Percentiles rank a stretch among this genome's conserved stretches.
These are phyloP conservation scores for Plectropomus leopardus DNA, from an alignment of 2,113 vertebrate genomes.

Conservation along the genomic window DNA sequence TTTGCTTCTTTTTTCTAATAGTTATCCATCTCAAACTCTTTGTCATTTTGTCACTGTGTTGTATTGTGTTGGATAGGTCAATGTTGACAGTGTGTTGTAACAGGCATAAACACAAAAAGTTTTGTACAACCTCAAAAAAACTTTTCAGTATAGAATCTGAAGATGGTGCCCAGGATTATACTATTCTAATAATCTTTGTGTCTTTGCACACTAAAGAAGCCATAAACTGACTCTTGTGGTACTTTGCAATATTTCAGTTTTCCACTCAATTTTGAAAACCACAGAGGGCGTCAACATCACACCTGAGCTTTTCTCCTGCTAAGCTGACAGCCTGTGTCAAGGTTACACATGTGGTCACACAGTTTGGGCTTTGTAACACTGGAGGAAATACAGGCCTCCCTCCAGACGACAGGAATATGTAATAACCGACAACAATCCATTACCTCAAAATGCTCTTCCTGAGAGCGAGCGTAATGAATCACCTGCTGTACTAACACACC, in stretches of 20 bases:
- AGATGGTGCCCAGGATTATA: too few relatives aligned
- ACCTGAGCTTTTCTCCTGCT: slow-evolving; percentile 16
- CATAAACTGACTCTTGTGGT: too few relatives aligned
- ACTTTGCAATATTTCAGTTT: not conserved
- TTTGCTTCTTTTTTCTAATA: too few relatives aligned
- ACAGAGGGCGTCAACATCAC: not conserved
- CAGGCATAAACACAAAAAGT: too few relatives aligned
- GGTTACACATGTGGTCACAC: not conserved
- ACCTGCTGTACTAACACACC: slow-evolving; percentile 29
- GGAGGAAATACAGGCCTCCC: slow-evolving; percentile 23
- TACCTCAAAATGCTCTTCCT: slow-evolving; percentile 43
- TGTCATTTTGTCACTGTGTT: too few relatives aligned
- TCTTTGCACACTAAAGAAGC: too few relatives aligned
- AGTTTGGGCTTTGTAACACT: slow-evolving; percentile 7
- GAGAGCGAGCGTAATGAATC: slow-evolving; percentile 25
- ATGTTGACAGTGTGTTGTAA: too few relatives aligned
- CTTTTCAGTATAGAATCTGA: too few relatives aligned
- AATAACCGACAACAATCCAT: slow-evolving; percentile 47
- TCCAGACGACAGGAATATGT: slow-evolving; percentile 23
- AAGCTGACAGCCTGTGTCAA: not conserved
- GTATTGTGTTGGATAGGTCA: too few relatives aligned
- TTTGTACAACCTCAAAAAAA: too few relatives aligned
- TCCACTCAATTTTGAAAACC: not conserved
- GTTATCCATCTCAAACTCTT: too few relatives aligned
- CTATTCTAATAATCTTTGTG: too few relatives aligned